A percentile compares a stretch with the other conserved stretches of the same genome.
Conservation (phyloP, 2,113 vertebrate genomes). For the Plectropomus leopardus region DNA sequence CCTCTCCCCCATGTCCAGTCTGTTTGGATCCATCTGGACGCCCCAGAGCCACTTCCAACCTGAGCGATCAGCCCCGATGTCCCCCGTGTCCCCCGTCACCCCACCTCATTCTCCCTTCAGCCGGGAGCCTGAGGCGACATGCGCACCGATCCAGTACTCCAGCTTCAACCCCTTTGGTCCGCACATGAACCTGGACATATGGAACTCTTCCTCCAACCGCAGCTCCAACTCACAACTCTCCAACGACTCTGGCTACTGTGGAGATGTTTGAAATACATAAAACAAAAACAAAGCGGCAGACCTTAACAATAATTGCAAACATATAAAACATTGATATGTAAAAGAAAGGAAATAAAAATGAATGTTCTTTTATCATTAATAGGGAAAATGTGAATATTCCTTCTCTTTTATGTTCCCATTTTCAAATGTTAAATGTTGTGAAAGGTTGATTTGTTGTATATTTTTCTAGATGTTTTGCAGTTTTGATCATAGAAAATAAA, state of each 20-base stretch:
- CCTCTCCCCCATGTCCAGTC: constrained; percentile 98
- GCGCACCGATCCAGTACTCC: constrained; percentile 90
- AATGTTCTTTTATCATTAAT: constrained; percentile 89
- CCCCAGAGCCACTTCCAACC: constrained; percentile 92
- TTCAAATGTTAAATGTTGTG: constrained; percentile 86
- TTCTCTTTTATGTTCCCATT: constrained; percentile 83
- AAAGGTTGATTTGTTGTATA: constrained; percentile 89
- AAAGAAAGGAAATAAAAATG: constrained; percentile 86
- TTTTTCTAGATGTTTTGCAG: constrained; percentile 92
- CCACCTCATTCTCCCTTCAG: constrained; percentile 83
- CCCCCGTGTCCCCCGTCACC: constrained; percentile 87
- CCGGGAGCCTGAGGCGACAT: constrained; percentile 89
- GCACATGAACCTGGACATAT: constrained; percentile 99
- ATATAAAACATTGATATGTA: constrained; percentile 71
- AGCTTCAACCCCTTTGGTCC: constrained; percentile 97
- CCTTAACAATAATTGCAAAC: constrained; percentile 73
- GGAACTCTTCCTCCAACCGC: constrained; percentile 94
- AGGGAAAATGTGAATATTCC: constrained; percentile 86
- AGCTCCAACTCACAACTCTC: constrained; percentile 93
- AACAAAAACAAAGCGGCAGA: constrained; percentile 51
- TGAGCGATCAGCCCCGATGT: constrained; percentile 82
- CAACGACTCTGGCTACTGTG: constrained; percentile 96
- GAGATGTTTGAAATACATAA: constrained; percentile 86
- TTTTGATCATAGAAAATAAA: constrained; percentile 87
- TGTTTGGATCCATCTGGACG: constrained; percentile 99